Conservation (phyloP, 2,113 vertebrate species). For the Sturnira hondurensis region DNA sequence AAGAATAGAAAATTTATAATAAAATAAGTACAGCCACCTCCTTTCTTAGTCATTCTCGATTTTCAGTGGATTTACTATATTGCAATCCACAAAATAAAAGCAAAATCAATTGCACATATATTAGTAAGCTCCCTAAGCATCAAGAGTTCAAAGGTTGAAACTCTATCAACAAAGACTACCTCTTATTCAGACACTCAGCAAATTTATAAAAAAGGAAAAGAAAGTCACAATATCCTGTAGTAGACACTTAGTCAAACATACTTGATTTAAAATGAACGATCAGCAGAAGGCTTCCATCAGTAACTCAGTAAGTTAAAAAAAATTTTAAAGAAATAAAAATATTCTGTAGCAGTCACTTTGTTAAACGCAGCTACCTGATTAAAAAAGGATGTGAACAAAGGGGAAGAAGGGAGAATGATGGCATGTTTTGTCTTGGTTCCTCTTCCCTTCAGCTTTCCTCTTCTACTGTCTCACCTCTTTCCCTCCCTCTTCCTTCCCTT, state of each 20-base stretch:
- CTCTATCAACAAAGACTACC: background rate
- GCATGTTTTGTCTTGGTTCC: background rate
- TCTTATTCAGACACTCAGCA: background rate
- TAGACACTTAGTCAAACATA: background rate
- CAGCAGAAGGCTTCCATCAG: background rate
- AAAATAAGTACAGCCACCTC: background rate
- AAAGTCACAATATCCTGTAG: background rate
- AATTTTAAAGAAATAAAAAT: background rate
- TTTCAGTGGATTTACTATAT: background rate
- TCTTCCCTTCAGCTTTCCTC: background rate
- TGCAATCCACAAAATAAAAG: conserved; percentile 27
- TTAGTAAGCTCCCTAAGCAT: background rate
- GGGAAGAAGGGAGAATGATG: background rate
- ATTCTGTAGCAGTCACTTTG: background rate
- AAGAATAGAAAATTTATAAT: background rate
- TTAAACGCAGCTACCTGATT: background rate
- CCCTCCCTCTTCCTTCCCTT: too few species aligned
- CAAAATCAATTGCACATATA: background rate
- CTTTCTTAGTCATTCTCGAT: background rate
- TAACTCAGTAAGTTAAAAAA: background rate
- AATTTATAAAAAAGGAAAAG: background rate
- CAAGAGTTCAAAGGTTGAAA: background rate
- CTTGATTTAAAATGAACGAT: background rate
- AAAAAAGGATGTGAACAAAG: background rate
- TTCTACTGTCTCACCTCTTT: background rate